A percentile compares a stretch with the other conserved stretches of the same genome.
These are phyloP conservation scores for Myzus persicae DNA, from an alignment of 1,140 invertebrate genomes.

Conservation along the genomic window DNA sequence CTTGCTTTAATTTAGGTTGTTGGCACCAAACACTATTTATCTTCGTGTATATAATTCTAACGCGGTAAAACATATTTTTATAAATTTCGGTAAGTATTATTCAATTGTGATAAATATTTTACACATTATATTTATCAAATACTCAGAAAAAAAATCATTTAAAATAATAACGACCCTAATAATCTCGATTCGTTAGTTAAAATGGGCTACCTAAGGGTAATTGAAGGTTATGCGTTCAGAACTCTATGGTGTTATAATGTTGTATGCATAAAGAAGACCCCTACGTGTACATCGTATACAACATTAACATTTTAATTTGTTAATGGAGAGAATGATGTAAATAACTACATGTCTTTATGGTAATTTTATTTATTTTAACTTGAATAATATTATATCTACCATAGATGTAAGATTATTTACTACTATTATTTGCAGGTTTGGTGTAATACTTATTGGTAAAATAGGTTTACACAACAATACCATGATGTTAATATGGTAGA, in stretches of 20 bases:
- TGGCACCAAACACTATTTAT: background rate
- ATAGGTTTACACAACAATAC: background rate
- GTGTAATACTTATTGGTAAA: background rate
- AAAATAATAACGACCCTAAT: background rate
- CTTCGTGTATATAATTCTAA: background rate
- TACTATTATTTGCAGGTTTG: background rate
- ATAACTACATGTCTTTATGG: background rate
- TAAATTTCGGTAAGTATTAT: background rate
- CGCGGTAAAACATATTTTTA: background rate
- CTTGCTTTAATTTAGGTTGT: background rate
- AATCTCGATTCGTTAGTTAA: background rate
- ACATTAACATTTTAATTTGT: background rate
- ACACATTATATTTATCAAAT: background rate
- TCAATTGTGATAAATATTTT: background rate
- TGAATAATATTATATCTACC: background rate
- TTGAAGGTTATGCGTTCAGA: background rate
- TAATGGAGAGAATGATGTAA: background rate
- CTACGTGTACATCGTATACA: background rate
- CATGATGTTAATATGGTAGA: background rate
- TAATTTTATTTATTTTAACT: background rate
- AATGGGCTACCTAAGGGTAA: background rate
- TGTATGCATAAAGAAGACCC: background rate
- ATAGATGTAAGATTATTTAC: background rate
- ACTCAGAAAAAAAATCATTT: background rate
- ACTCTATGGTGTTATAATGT: background rate